Evolutionary conservation across 1,140 invertebrate species (phyloP).

Genomic region (Euura lappo): DNA sequence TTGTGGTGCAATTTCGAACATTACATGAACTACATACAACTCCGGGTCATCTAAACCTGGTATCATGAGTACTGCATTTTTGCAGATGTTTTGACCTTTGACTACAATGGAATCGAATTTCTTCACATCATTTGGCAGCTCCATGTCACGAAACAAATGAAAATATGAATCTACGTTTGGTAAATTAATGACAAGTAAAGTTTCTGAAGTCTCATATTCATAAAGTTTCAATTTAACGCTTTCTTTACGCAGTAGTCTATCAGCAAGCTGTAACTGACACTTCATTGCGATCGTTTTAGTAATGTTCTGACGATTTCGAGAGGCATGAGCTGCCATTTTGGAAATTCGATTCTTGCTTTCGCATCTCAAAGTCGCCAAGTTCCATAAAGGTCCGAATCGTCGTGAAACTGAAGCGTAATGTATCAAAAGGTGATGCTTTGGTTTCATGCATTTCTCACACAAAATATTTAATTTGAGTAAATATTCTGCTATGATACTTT

Average conservation of each 20-base stretch:
- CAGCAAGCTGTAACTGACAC: constrained; percentile 14
- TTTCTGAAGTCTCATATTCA: constrained; percentile 8
- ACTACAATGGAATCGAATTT: constrained; percentile 13
- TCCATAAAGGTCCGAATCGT: constrained; percentile 21
- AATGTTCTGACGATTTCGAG: constrained; percentile 20
- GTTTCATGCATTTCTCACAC: constrained; percentile 13
- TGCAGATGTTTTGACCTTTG: constrained; percentile 9
- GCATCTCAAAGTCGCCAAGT: constrained; percentile 23
- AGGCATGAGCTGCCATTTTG: constrained; percentile 15
- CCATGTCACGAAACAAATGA: background rate
- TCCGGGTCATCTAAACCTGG: constrained; percentile 17
- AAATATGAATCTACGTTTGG: constrained; percentile 16
- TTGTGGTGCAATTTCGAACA: constrained; percentile 8
- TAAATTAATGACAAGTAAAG: constrained; percentile 6
- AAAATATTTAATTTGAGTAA: constrained; percentile 9
- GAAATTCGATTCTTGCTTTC: constrained; percentile 25
- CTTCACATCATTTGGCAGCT: constrained; percentile 6
- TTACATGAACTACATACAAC: constrained; percentile 17
- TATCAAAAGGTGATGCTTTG: constrained; percentile 21
- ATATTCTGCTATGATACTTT: constrained; percentile 12
- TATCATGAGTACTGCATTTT: constrained; percentile 21
- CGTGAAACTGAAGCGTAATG: constrained; percentile 21
- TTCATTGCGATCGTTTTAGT: constrained; percentile 24
- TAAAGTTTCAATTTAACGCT: constrained; percentile 8
- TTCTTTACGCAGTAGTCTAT: constrained; percentile 17